Evolutionary conservation across 53 echinoderm and acorn worm genomes (phyloP).

Genomic region (Holothuria leucospilota): DNA sequence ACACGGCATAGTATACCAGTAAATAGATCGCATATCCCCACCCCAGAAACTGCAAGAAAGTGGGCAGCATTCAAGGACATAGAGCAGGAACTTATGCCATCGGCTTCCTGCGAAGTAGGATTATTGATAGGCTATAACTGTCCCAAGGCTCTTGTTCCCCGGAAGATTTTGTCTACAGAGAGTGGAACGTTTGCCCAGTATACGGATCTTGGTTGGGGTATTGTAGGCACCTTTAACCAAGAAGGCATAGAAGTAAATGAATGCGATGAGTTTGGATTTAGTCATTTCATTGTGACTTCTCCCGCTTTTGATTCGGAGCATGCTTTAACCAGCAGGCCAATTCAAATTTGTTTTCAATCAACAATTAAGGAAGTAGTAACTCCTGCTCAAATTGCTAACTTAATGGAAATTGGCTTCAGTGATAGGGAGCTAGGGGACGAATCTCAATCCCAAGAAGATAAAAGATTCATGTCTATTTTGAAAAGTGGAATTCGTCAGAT

Average conservation of each 20-base stretch:
- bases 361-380: background rate
- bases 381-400: background rate
- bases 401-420: conserved; percentile 19
- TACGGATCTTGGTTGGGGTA: conserved; percentile 66
- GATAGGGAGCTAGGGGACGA: background rate
- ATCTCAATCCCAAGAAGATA: background rate
- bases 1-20: too few species aligned
- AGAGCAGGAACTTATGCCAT: too few species aligned
- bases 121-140: too few species aligned
- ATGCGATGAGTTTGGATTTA: too few species aligned
- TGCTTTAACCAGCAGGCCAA: too few species aligned
- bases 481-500: conserved; percentile 1
- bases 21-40: too few species aligned
- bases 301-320: background rate
- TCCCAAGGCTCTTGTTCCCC: conserved; percentile 42
- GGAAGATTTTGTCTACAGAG: conserved; percentile 50
- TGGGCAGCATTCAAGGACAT: too few species aligned
- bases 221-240: conserved; percentile 47
- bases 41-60: too few species aligned
- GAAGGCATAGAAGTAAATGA: background rate
- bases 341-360: background rate
- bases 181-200: conserved; percentile 55
- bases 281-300: too few species aligned
- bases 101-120: too few species aligned
- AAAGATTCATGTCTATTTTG: conserved; percentile 7